Percentiles rank a stretch among this genome's conserved stretches.
Conservation (phyloP, 2,797 vertebrate species). For the Poecilia gillii region DNA sequence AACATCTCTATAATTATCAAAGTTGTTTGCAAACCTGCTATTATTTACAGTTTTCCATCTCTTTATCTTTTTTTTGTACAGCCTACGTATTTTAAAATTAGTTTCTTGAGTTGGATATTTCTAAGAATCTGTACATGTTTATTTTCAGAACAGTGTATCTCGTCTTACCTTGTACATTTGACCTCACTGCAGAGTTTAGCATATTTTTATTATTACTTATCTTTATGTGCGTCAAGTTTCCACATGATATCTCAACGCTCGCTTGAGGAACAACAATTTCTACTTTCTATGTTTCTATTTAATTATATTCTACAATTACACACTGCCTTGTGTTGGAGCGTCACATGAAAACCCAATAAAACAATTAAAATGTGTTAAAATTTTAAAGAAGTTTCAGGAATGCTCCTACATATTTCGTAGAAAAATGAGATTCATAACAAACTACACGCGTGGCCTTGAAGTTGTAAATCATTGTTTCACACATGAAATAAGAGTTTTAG, state of each 20-base stretch:
- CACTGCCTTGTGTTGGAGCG: not conserved
- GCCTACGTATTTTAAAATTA: not conserved
- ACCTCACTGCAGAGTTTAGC: not conserved
- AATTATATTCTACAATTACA: not conserved
- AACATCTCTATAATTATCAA: not conserved
- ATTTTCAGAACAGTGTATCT: not conserved
- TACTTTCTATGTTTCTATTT: not conserved
- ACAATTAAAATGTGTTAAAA: not conserved
- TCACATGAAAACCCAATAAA: not conserved
- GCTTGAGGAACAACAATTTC: not conserved
- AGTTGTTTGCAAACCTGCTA: not conserved
- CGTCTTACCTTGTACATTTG: not conserved
- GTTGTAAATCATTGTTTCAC: not conserved
- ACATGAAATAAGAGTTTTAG: not conserved
- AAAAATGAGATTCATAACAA: not conserved
- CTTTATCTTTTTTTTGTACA: not conserved
- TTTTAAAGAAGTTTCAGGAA: not conserved
- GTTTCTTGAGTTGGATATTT: not conserved
- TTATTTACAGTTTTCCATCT: not conserved
- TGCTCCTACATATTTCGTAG: not conserved
- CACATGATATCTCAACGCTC: not conserved
- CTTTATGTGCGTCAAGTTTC: not conserved
- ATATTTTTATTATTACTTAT: not conserved
- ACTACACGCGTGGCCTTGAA: not conserved
- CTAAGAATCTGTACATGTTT: not conserved